A percentile compares a stretch with the other conserved stretches of the same genome.
Evolutionary conservation across 2,113 vertebrate genomes (phyloP).

Genomic region (Silurus glanis): DNA sequence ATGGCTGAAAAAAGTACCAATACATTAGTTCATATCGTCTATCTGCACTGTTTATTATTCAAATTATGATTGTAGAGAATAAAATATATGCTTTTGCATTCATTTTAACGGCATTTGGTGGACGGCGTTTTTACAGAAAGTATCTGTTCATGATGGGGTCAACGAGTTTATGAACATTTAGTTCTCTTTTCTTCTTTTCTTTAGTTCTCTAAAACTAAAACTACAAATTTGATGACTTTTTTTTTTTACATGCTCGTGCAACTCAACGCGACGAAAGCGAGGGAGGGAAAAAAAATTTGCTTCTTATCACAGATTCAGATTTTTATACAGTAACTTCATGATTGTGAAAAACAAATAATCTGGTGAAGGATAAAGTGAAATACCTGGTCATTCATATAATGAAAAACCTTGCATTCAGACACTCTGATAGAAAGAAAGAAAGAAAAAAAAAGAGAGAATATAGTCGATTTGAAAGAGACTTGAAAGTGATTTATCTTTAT

Average conservation of each 20-base stretch:
- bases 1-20: no score
- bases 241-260: neutral
- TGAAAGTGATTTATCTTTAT: constrained; percentile 5
- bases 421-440: neutral
- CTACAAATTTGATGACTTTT: no score
- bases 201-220: no score
- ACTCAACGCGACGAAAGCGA: neutral
- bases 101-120: no score
- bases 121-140: no score
- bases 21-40: no score
- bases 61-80: no score
- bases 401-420: constrained; percentile 10
- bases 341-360: constrained; percentile 1
- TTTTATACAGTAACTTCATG: neutral
- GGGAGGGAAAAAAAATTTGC: neutral
- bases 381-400: neutral
- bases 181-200: neutral
- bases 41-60: no score
- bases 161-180: neutral
- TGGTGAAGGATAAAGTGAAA: neutral
- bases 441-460: no score
- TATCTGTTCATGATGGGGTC: neutral
- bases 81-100: no score
- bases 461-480: neutral
- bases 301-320: neutral